These are phyloP conservation scores for Micromussa lordhowensis DNA, from an alignment of 92 coral and sea anemone species.

Conservation along the genomic window DNA sequence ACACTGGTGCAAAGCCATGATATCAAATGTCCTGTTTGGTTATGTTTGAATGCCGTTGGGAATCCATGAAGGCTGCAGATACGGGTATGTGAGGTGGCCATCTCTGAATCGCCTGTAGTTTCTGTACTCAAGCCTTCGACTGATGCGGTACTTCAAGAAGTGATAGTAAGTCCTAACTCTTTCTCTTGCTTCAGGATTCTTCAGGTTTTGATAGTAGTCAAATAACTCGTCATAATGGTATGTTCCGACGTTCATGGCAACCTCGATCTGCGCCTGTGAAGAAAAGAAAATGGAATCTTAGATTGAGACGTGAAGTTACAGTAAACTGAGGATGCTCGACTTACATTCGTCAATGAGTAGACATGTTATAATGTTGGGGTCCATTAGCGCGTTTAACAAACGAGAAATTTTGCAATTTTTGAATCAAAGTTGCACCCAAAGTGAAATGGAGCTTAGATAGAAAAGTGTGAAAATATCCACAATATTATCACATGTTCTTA, in stretches of 20 bases:
- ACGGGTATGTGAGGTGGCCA: conserved; percentile 66
- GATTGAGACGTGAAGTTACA: too few species aligned
- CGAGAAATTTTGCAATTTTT: too few species aligned
- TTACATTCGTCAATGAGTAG: too few species aligned
- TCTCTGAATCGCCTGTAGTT: conserved; percentile 34
- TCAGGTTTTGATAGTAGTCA: conserved; percentile 40
- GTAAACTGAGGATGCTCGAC: too few species aligned
- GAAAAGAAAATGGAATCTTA: not conserved
- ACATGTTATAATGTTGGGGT: too few species aligned
- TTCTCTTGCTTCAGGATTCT: conserved; percentile 20
- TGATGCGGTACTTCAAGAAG: conserved; percentile 34
- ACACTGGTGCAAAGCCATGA: not conserved
- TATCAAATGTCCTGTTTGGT: not conserved
- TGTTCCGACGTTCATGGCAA: conserved; percentile 65
- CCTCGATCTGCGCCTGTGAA: conserved; percentile 53
- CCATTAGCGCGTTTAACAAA: too few species aligned
- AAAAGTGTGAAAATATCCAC: too few species aligned
- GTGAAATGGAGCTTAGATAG: too few species aligned
- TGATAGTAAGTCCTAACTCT: conserved; percentile 40
- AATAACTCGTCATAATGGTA: conserved; percentile 65
- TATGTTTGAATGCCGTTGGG: conserved; percentile 62
- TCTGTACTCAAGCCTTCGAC: conserved; percentile 31
- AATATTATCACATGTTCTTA: too few species aligned
- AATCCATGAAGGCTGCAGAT: conserved; percentile 54
- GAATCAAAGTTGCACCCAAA: too few species aligned